These are phyloP conservation scores for Conchocele bisecta DNA, from an alignment of 2,888 invertebrate species.

Conservation along the genomic window DNA sequence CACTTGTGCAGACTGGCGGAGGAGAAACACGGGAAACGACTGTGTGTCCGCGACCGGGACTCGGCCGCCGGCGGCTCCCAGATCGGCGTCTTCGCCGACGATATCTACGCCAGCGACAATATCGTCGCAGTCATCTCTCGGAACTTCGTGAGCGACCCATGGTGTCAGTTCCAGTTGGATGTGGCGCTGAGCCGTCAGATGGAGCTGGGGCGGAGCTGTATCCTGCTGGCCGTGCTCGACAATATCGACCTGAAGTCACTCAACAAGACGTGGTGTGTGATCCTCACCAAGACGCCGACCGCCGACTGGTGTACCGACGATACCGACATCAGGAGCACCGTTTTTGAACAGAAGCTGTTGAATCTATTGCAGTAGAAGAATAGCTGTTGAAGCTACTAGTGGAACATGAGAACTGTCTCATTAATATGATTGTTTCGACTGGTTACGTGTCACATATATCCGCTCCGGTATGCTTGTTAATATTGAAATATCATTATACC, in stretches of 20 bases:
- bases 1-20: not conserved
- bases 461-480: too few relatives aligned
- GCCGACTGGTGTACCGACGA: constrained; percentile 25
- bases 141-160: constrained; percentile 16
- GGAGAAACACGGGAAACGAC: not conserved
- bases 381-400: too few relatives aligned
- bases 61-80: constrained; percentile 5
- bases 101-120: constrained; percentile 9
- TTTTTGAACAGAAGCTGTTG: constrained; percentile 35
- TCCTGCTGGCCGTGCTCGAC: not conserved
- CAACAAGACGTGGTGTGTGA: constrained; percentile 24
- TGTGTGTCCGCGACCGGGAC: constrained; percentile 19
- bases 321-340: constrained; percentile 15
- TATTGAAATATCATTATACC: too few relatives aligned
- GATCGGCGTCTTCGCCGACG: constrained; percentile 20
- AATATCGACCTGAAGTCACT: constrained; percentile 15
- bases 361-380: too few relatives aligned
- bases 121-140: constrained; percentile 22
- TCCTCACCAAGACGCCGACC: constrained; percentile 24
- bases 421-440: too few relatives aligned
- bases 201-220: not conserved
- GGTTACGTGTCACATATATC: too few relatives aligned
- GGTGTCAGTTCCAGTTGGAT: constrained; percentile 14
- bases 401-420: too few relatives aligned
- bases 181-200: constrained; percentile 4